phyloP scores from a whole-genome alignment of 2,888 invertebrate genomes.

The Troides oblongomaculatus region DNA sequence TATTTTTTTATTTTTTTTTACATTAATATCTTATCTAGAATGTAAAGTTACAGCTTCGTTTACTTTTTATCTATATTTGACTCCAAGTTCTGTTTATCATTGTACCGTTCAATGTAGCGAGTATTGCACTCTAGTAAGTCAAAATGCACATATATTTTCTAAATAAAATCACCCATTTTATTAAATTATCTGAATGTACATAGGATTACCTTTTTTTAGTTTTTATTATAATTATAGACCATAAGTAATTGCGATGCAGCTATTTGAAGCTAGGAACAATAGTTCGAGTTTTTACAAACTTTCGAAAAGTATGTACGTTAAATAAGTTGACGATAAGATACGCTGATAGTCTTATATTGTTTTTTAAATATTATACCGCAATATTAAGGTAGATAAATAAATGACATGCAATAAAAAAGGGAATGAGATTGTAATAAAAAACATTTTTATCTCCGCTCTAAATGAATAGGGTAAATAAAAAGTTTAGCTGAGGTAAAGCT shows the following conservation, averaged over 20 bases:
- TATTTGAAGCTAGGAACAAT: not conserved
- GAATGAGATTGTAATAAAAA: no score
- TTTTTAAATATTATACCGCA: no score
- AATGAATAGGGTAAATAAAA: no score
- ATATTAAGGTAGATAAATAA: no score
- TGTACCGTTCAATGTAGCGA: slow-evolving; percentile 19
- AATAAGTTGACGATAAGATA: slow-evolving; percentile 18
- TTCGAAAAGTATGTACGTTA: not conserved
- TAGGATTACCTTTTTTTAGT: slow-evolving; percentile 19
- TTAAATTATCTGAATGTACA: slow-evolving; percentile 12
- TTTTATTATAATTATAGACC: slow-evolving; percentile 10
- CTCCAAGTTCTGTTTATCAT: slow-evolving; percentile 17
- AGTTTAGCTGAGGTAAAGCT: no score
- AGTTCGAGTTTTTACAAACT: not conserved
- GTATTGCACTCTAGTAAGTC: slow-evolving; percentile 26
- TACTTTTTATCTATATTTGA: not conserved
- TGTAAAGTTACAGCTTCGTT: no score
- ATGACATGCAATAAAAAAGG: no score
- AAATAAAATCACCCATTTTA: slow-evolving; percentile 3
- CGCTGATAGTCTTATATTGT: not conserved
- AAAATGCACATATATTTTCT: slow-evolving; percentile 21
- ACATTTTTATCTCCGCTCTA: no score
- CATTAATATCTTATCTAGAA: not conserved
- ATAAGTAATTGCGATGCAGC: slow-evolving; percentile 1
- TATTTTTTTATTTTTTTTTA: not conserved